Conservation (phyloP, 2,888 invertebrate genomes). For the Cyrtodaria siliqua region DNA sequence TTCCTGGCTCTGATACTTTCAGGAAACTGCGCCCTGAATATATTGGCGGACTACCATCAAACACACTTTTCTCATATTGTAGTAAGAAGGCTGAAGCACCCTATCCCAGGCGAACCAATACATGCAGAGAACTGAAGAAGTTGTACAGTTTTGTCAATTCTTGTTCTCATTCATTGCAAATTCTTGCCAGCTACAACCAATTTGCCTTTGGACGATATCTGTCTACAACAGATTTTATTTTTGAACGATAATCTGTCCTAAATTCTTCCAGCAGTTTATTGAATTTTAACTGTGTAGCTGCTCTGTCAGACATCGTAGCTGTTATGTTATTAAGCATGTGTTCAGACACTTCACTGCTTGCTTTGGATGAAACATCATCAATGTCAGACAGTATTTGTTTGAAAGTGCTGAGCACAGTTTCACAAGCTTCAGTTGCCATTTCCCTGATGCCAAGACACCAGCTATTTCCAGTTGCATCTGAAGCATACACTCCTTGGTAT, state of each 20-base stretch:
- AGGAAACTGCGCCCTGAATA: not conserved
- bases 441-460: slow-evolving; percentile 52
- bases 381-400: slow-evolving; percentile 29
- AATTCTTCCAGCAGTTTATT: slow-evolving; percentile 36
- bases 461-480: slow-evolving; percentile 39
- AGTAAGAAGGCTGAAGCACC: slow-evolving; percentile 1
- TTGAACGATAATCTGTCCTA: slow-evolving; percentile 22
- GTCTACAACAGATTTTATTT: no score
- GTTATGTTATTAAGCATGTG: slow-evolving; percentile 34
- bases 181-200: slow-evolving; percentile 14
- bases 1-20: not conserved
- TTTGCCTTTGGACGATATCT: slow-evolving; percentile 30
- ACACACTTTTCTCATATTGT: slow-evolving; percentile 3
- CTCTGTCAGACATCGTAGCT: slow-evolving; percentile 38
- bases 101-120: slow-evolving; percentile 21
- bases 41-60: slow-evolving; percentile 6
- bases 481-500: slow-evolving; percentile 48
- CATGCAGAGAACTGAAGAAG: slow-evolving; percentile 34
- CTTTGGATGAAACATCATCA: slow-evolving; percentile 21
- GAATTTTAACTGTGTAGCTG: slow-evolving; percentile 32
- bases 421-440: slow-evolving; percentile 41
- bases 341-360: slow-evolving; percentile 22
- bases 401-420: slow-evolving; percentile 20
- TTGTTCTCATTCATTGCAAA: slow-evolving; percentile 17
- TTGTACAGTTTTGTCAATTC: no score